These are phyloP conservation scores for Iphiclides podalirius DNA, from an alignment of 2,888 invertebrate genomes.

Conservation along the genomic window DNA sequence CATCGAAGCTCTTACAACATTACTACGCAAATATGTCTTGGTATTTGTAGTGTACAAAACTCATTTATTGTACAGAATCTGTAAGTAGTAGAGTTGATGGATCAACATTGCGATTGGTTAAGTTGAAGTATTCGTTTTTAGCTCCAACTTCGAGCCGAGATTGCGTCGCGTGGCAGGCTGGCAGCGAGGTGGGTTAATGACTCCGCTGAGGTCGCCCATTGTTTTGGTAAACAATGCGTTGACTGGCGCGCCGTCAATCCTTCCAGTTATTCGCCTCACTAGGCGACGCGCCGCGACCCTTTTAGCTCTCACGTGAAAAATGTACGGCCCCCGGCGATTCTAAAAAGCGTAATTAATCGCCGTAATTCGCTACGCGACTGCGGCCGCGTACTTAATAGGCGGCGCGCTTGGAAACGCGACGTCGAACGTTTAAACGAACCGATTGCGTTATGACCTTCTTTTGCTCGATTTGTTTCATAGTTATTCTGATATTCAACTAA, in stretches of 20 bases:
- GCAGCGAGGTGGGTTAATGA: slow-evolving; percentile 77
- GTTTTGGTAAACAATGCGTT: slow-evolving; percentile 75
- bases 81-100: too few relatives aligned
- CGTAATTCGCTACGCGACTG: background rate
- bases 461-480: background rate
- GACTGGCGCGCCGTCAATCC: slow-evolving; percentile 64
- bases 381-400: background rate
- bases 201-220: slow-evolving; percentile 74
- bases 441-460: background rate
- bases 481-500: background rate
- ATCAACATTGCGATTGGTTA: too few relatives aligned
- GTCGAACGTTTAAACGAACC: background rate
- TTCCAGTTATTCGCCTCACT: slow-evolving; percentile 65
- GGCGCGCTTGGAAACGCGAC: too few relatives aligned
- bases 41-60: too few relatives aligned
- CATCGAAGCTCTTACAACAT: too few relatives aligned
- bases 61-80: too few relatives aligned
- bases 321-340: slow-evolving; percentile 12
- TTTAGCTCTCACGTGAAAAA: slow-evolving; percentile 44
- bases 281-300: slow-evolving; percentile 61
- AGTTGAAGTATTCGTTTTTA: too few relatives aligned
- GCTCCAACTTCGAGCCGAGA: slow-evolving; percentile 4
- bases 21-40: too few relatives aligned
- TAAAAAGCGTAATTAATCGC: slow-evolving; percentile 19
- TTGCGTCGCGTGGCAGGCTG: slow-evolving; percentile 32